phyloP scores from a whole-genome alignment of 2,113 vertebrate genomes.

The Microcebus lehilahytsara region DNA sequence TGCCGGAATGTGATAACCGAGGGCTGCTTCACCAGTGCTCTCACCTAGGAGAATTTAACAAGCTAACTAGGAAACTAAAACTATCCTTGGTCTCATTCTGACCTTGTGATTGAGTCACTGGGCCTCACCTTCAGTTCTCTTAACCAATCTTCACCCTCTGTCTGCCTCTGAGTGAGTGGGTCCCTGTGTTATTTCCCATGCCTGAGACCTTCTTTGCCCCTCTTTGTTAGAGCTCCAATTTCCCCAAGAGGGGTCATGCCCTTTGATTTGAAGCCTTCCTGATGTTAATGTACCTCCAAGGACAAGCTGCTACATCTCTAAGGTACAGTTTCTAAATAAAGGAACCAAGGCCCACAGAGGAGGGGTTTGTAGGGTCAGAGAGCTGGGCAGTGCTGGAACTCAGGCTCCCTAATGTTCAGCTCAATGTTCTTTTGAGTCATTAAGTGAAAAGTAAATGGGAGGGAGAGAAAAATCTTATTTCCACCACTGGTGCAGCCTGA shows the following conservation, averaged over 20 bases:
- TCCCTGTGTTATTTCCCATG: background rate
- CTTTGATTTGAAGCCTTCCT: background rate
- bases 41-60: background rate
- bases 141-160: background rate
- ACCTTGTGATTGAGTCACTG: background rate
- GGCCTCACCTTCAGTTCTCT: background rate
- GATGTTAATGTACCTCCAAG: background rate
- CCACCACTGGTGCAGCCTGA: background rate
- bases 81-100: background rate
- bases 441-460: background rate
- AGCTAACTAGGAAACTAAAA: background rate
- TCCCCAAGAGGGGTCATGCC: background rate
- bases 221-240: background rate
- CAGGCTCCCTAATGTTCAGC: too few relatives aligned
- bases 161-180: background rate
- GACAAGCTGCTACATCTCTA: background rate
- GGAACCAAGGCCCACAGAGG: background rate
- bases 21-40: background rate
- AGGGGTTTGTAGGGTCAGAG: background rate
- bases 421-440: background rate
- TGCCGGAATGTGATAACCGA: rapidly evolving
- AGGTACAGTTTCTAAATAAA: background rate
- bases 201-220: background rate
- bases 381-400: background rate
- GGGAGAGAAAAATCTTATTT: background rate